Evolutionary conservation across 2,113 vertebrate species (phyloP), one percentile per base, ranked within the genome.

Genomic region (Trogon melanurus): DNA sequence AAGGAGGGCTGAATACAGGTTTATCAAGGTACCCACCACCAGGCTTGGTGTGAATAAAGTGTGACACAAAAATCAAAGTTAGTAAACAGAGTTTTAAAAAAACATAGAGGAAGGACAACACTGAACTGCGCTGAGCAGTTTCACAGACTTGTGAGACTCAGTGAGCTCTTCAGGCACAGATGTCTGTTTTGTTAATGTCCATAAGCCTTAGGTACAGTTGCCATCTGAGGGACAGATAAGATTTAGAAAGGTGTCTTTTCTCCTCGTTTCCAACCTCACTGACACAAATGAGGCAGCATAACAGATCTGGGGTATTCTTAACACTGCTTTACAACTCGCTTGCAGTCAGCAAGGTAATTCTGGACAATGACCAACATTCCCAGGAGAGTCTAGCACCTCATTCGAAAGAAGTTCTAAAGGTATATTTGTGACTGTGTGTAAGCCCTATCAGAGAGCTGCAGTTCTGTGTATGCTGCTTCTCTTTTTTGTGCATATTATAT

Each of bases 1-100:
- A 60, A 17, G 29, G 26, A 96, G 34, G 93, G 84, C 8, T 36
- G 34, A 93, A 45, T 58, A 22, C 65, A 47, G 41, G 97, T 98
- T 98, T 96, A 98, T 98, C 98, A 72, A 97, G 94, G 91, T 93
- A 88, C 30, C 96, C 41, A 47, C 90, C 95, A 93, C 97, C 98
- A 72, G 97, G 96, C 5, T 97, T 93, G 9, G 97, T 98, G 72
- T 98, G 98, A 97, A 98, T 98, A 94, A 99, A 98, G 34, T 9
- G 48, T 79, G 50, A 34, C 20, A 57, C 7, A 20, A 82, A 95
- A 13, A 44, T 47, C 50, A 50, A 44, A 22, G n/a, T 95, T 83
- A 96, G 54, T 41, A 16, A 44, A 36, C 10, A 69, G 29, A 84
- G 66, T 47, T 88, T 58, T 30, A 53, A 75, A 62, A 41, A 69